Base-by-base conservation (phyloP, 2,113 vertebrate species). In the Podarcis muralis region DNA sequence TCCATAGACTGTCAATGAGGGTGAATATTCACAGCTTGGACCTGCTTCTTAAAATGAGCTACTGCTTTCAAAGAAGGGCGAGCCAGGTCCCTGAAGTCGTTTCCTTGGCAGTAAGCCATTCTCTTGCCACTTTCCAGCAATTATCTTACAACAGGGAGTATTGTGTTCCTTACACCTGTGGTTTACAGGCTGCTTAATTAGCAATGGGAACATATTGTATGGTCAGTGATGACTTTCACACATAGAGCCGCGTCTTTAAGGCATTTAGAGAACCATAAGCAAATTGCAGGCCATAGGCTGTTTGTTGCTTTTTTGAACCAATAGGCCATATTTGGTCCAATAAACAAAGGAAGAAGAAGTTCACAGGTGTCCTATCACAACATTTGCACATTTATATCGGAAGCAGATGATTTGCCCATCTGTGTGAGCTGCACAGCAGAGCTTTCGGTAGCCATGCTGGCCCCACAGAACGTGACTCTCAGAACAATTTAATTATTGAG, bases 241-340 rank as follows among this genome's bases (percentile, higher is more conserved):
- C 59, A 43, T 78, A 77, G 83, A 65, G n/a, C 90, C 35, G 88
- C 18, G 59, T 78, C 57, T 90, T 85, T 69, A 88, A n/a, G 22
- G 68, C n/a, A 83, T 74, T 68, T 35, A 6, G 66, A 88, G 83
- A 90, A 11, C 4, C 84, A 74, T 16, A 2, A 92, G 59, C 72
- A 87, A 62, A 37, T 59, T 76, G 5, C 35, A 76, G 83, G 18
- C 27, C 59, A 62, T 62, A 62, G 59, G 4, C 59, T 62, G 18
- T 62, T 15, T 5, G 13, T 62, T 62, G 59, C 59, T 62, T 62
- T 18, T 62, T 62, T 4, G 59, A 62, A 15, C 59, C 53, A 71
- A 30, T 12, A 43, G 35, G 3, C 37, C 66, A 43, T 48, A 43
- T 43, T 69, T 83, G 37, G 3, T 71, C 4, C 40, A 71, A 69